A percentile compares a stretch with the other conserved stretches of the same genome.
phyloP scores from a whole-genome alignment of 1,140 invertebrate species.

The Eumeta japonica region DNA sequence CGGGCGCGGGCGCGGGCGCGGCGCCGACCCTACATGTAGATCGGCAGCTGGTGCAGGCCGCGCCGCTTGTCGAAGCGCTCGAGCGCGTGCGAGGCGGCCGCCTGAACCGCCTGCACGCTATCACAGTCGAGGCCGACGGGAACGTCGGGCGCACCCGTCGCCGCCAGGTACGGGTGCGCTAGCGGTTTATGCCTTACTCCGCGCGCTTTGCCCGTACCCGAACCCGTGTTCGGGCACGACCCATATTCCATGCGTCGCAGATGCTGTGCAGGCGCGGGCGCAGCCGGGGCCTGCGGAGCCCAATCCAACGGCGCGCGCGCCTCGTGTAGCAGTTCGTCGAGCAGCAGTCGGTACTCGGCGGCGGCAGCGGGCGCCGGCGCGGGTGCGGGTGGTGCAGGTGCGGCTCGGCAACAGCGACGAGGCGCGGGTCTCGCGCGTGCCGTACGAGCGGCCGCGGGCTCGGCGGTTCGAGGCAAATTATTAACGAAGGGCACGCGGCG shows the following conservation, averaged over 20 bases:
- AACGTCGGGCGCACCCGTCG: too few relatives aligned
- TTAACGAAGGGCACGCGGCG: constrained; percentile 69
- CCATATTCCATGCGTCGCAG: too few relatives aligned
- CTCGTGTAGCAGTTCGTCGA: too few relatives aligned
- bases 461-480: constrained; percentile 31
- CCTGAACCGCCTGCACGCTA: constrained; percentile 37
- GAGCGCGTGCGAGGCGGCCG: constrained; percentile 36
- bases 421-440: too few relatives aligned
- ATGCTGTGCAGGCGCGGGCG: constrained; percentile 13
- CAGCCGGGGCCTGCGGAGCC: constrained; percentile 16
- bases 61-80: constrained; percentile 53
- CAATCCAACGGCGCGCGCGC: constrained; percentile 11
- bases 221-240: too few relatives aligned
- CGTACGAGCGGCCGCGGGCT: constrained; percentile 10
- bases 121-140: constrained; percentile 47
- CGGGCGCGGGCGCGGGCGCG: constrained; percentile 9
- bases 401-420: constrained; percentile 8
- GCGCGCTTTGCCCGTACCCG: too few relatives aligned
- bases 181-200: too few relatives aligned
- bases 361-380: constrained; percentile 17
- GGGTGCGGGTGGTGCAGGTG: constrained; percentile 17
- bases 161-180: constrained; percentile 44
- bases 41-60: constrained; percentile 48
- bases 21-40: constrained; percentile 45
- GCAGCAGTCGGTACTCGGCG: constrained; percentile 13